phyloP scores from a whole-genome alignment of 35 echinoderm and acorn worm species.

The Ophiothrix spiculata region DNA sequence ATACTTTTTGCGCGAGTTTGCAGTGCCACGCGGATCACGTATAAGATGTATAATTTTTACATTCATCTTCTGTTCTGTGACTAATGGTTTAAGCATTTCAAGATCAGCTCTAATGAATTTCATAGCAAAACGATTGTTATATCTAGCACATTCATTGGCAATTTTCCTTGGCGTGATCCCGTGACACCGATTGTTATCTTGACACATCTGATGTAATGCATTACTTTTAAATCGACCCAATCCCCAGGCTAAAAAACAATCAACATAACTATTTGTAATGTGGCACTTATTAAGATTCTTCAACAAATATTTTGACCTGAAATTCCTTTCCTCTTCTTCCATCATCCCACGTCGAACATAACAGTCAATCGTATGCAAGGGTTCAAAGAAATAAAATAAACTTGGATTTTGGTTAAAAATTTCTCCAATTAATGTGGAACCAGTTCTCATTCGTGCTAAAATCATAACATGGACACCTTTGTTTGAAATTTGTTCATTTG shows the following conservation, averaged over 20 bases:
- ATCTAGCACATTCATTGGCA: slow-evolving; percentile 24
- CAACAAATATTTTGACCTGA: slow-evolving; percentile 31
- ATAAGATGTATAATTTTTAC: slow-evolving; percentile 96
- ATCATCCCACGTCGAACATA: neutral
- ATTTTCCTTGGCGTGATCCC: slow-evolving; percentile 10
- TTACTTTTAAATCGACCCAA: slow-evolving; percentile 57
- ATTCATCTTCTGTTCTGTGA: slow-evolving; percentile 49
- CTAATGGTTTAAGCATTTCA: slow-evolving; percentile 53
- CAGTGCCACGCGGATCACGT: slow-evolving; percentile 81
- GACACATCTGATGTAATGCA: slow-evolving; percentile 27
- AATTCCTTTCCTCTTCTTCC: neutral
- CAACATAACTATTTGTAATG: slow-evolving; percentile 35
- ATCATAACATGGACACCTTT: slow-evolving; percentile 35
- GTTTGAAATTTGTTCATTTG: neutral
- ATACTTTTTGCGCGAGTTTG: slow-evolving; percentile 66
- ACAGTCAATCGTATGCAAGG: slow-evolving; percentile 51
- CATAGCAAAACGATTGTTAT: slow-evolving; percentile 39
- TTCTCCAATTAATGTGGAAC: slow-evolving; percentile 87
- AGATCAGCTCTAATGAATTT: slow-evolving; percentile 80
- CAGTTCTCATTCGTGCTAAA: slow-evolving; percentile 85
- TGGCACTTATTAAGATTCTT: slow-evolving; percentile 48
- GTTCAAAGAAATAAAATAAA: slow-evolving; percentile 92
- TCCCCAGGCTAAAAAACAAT: slow-evolving; percentile 49
- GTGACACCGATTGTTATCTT: slow-evolving; percentile 23
- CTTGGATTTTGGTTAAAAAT: slow-evolving; percentile 87